phyloP scores from a whole-genome alignment of 2,113 vertebrate genomes.

The Thamnophis sirtalis region DNA sequence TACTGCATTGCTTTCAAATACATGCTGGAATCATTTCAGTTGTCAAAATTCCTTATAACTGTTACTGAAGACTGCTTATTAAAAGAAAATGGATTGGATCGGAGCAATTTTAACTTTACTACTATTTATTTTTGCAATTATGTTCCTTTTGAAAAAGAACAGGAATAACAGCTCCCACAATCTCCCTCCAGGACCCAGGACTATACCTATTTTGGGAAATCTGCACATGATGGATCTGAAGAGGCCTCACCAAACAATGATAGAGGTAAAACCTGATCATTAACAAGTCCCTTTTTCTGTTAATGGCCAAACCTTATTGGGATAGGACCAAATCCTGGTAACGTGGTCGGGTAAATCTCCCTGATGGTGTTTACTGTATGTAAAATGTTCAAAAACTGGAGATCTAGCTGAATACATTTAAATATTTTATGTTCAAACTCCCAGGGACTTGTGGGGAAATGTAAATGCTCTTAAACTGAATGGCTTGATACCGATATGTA shows the following conservation, averaged over 20 bases:
- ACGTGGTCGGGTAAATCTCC: not conserved
- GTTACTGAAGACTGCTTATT: not conserved
- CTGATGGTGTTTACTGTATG: not conserved
- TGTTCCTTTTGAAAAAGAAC: constrained; percentile 35
- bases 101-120: constrained; percentile 1
- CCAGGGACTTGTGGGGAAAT: not conserved
- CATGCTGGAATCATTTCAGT: not conserved
- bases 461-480: not conserved
- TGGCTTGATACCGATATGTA: not conserved
- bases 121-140: constrained; percentile 22
- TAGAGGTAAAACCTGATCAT: constrained; percentile 36
- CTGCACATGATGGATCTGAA: constrained; percentile 54
- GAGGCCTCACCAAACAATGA: constrained; percentile 29
- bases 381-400: not conserved
- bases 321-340: not conserved
- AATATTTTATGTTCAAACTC: not conserved
- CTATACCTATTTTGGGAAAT: constrained; percentile 62
- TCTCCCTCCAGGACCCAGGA: constrained; percentile 33
- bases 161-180: not conserved
- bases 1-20: not conserved
- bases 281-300: not conserved
- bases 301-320: not conserved
- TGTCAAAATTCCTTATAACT: not conserved
- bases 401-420: not conserved
- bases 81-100: constrained; percentile 31